These are phyloP conservation scores for Pseudonaja textilis DNA, from an alignment of 2,113 vertebrate genomes.

Conservation along the genomic window DNA sequence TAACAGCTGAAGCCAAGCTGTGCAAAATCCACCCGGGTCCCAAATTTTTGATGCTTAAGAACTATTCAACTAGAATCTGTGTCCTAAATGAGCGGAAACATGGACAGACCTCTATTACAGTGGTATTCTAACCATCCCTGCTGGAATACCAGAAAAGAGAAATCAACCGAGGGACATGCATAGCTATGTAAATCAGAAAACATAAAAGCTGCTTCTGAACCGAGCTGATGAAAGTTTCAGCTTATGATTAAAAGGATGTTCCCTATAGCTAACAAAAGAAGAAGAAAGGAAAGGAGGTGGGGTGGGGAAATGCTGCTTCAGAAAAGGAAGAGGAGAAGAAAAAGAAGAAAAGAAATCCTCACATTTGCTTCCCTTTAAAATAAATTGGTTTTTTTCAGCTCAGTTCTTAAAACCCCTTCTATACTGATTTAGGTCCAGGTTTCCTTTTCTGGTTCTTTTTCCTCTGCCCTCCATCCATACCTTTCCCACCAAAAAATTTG, in stretches of 20 bases:
- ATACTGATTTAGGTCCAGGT: not conserved
- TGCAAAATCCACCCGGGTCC: not conserved
- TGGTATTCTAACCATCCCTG: not conserved
- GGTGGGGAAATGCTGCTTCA: not conserved
- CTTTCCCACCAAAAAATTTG: not conserved
- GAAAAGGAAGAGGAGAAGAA: not conserved
- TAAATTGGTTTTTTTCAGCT: not conserved
- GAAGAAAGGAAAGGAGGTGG: accelerated
- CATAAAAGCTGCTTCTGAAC: not conserved
- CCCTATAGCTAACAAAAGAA: not conserved
- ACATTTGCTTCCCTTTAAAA: not conserved
- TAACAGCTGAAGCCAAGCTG: not conserved
- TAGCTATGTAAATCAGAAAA: not conserved
- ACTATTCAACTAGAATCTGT: not conserved
- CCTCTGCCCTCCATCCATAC: not conserved
- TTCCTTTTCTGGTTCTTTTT: not conserved
- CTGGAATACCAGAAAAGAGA: not conserved
- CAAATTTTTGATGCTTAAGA: not conserved
- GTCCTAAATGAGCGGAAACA: not conserved
- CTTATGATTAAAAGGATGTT: not conserved
- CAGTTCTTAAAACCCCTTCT: not conserved
- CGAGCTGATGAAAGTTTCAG: not conserved
- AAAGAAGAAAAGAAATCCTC: not conserved
- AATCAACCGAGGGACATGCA: not conserved
- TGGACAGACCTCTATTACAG: not conserved